These are phyloP conservation scores for Cordilura impudica DNA, from an alignment of 2,888 invertebrate genomes.

Conservation along the genomic window DNA sequence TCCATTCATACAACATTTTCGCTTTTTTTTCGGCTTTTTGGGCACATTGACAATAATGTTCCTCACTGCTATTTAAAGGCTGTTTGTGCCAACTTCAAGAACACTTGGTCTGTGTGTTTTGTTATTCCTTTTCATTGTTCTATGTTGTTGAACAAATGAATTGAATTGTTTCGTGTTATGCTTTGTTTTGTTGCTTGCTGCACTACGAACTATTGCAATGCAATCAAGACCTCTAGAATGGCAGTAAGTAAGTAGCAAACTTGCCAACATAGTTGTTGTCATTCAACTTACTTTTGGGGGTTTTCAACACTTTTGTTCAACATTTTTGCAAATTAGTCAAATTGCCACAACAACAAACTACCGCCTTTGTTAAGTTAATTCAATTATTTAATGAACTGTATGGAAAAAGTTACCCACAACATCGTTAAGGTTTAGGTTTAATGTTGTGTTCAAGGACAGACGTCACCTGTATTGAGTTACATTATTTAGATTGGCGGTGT, in stretches of 20 bases:
- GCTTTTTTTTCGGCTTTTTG: neutral
- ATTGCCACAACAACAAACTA: constrained; percentile 43
- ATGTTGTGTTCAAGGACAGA: neutral
- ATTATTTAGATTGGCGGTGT: neutral
- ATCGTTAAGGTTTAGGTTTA: constrained; percentile 4
- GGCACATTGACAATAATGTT: constrained; percentile 1
- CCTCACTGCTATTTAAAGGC: constrained; percentile 20
- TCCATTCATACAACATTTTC: neutral
- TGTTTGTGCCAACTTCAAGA: constrained; percentile 30
- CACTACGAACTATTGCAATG: constrained; percentile 24
- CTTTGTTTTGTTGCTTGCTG: constrained; percentile 3
- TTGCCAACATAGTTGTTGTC: constrained; percentile 25
- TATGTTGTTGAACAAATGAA: constrained; percentile 58
- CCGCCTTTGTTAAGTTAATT: constrained; percentile 53
- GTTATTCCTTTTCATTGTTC: constrained; percentile 29
- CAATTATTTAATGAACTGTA: constrained; percentile 50
- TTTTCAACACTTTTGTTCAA: constrained; percentile 54
- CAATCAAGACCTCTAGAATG: neutral
- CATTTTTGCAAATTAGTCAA: constrained; percentile 58
- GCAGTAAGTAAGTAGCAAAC: constrained; percentile 19
- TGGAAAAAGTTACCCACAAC: constrained; percentile 7
- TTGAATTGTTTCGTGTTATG: constrained; percentile 50
- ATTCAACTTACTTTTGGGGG: constrained; percentile 38
- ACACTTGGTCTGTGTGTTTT: constrained; percentile 35
- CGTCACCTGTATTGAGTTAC: neutral